Evolutionary conservation across 2,113 vertebrate species (phyloP).

Genomic region (Malurus melanocephalus): DNA sequence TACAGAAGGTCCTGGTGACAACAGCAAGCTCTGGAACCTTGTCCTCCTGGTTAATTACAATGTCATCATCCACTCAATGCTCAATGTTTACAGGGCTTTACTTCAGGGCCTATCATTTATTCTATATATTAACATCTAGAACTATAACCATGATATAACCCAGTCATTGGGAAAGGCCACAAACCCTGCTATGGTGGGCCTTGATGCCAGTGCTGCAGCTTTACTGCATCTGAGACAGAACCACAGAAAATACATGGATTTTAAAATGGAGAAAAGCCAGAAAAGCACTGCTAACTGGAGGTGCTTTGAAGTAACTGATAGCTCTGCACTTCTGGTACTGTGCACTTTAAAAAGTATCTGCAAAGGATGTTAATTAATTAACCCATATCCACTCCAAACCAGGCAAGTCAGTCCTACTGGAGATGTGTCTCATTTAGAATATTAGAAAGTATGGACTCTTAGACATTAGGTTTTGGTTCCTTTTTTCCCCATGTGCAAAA

Average conservation of each 20-base stretch:
- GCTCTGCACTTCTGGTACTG: not conserved
- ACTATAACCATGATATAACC: conserved; percentile 53
- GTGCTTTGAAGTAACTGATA: not conserved
- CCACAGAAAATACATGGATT: conserved; percentile 16
- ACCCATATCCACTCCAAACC: not conserved
- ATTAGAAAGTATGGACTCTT: not conserved
- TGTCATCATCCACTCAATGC: conserved; percentile 35
- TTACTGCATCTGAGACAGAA: conserved; percentile 32
- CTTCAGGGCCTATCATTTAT: conserved; percentile 68
- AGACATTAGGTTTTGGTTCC: not conserved
- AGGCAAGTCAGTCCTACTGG: not conserved
- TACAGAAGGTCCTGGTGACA: conserved; percentile 33
- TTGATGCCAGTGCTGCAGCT: conserved; percentile 31
- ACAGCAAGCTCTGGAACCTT: conserved; percentile 50
- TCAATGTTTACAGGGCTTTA: conserved; percentile 52
- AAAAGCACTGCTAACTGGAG: not conserved
- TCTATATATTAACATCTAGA: conserved; percentile 73
- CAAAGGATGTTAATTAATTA: not conserved
- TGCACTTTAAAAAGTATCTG: not conserved
- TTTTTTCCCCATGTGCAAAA: conserved; percentile 8
- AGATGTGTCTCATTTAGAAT: not conserved
- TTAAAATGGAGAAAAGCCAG: not conserved
- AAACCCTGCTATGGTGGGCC: conserved; percentile 35
- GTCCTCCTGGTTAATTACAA: conserved; percentile 49
- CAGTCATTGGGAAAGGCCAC: conserved; percentile 58